Evolutionary conservation across 2,888 invertebrate species (phyloP).

Genomic region (Prionchulus punctatus): DNA sequence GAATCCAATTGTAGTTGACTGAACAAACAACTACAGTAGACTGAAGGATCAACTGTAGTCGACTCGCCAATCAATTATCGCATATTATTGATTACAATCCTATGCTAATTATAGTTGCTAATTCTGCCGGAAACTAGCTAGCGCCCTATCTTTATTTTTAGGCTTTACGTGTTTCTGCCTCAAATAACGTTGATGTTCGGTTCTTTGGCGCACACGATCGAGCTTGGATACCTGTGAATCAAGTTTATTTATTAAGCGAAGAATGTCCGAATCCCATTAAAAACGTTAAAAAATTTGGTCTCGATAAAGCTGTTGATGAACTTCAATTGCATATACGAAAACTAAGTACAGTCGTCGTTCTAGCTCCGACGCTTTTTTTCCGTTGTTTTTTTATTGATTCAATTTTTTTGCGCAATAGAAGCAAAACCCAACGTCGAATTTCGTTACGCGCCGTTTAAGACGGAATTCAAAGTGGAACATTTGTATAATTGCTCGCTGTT

Average conservation of each 20-base stretch:
- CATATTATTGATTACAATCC: no score
- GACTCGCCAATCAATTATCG: no score
- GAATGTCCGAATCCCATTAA: slow-evolving; percentile 43
- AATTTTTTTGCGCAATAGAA: background rate
- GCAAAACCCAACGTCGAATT: slow-evolving; percentile 47
- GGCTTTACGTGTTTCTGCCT: slow-evolving; percentile 28
- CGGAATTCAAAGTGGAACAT: slow-evolving; percentile 46
- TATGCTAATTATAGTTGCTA: no score
- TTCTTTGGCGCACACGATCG: slow-evolving; percentile 89
- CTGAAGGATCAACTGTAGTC: no score
- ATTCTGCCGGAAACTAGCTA: no score
- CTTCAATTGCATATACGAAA: slow-evolving; percentile 57
- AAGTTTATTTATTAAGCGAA: slow-evolving; percentile 64
- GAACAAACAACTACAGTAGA: no score
- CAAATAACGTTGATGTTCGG: slow-evolving; percentile 56
- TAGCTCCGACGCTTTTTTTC: background rate
- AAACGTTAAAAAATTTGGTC: slow-evolving; percentile 43
- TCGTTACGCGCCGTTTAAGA: slow-evolving; percentile 53
- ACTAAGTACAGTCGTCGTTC: slow-evolving; percentile 37
- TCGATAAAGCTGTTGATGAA: slow-evolving; percentile 51
- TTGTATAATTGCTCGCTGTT: slow-evolving; percentile 5
- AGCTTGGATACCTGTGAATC: slow-evolving; percentile 68
- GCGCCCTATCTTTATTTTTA: slow-evolving; percentile 13
- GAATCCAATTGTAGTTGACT: no score
- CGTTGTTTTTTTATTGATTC: background rate